Percentiles rank a stretch among this genome's conserved stretches.
Conservation (phyloP, 2,113 vertebrate species). For the Anseranas semipalmata region DNA sequence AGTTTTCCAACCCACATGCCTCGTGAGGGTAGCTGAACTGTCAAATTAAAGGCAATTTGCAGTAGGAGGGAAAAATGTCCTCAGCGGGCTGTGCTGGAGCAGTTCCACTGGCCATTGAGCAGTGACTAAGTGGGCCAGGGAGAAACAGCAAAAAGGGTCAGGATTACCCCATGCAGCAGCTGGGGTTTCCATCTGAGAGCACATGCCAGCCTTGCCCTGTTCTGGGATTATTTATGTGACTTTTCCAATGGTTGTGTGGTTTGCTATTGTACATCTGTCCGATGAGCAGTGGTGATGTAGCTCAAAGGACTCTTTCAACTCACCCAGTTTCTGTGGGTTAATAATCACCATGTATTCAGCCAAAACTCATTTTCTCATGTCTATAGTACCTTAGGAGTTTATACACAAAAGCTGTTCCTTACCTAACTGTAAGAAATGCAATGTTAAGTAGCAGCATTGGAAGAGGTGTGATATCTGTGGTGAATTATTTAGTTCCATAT, state of each 20-base stretch:
- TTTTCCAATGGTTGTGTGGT: not conserved
- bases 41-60: not conserved
- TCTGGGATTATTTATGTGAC: not conserved
- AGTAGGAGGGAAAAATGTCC: not conserved
- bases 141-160: not conserved
- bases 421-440: not conserved
- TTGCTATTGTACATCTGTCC: not conserved
- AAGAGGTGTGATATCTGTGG: not conserved
- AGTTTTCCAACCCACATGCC: not conserved
- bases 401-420: not conserved
- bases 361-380: not conserved
- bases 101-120: not conserved
- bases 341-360: fast-evolving
- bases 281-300: fast-evolving
- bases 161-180: not conserved
- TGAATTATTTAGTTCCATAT: not conserved
- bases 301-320: not conserved
- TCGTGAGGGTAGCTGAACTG: not conserved
- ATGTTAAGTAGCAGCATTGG: not conserved
- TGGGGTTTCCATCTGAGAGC: not conserved
- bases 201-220: not conserved
- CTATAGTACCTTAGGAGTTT: not conserved
- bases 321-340: not conserved
- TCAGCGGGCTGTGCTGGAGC: not conserved
- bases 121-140: not conserved